Conservation (phyloP, 2,888 invertebrate species). For the Syritta pipiens region DNA sequence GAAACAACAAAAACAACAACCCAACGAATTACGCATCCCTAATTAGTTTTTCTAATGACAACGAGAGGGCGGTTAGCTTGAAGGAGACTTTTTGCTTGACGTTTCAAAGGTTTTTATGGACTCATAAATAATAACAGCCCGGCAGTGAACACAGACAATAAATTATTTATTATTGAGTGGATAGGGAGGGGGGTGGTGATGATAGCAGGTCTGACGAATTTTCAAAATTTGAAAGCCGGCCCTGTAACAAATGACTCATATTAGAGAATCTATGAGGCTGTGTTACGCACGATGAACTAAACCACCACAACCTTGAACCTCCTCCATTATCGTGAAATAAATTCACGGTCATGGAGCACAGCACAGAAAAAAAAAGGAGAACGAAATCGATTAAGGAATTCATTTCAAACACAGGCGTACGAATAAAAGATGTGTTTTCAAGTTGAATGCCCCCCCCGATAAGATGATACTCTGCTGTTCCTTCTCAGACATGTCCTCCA, state of each 20-base stretch:
- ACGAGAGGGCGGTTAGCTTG: background rate
- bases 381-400: background rate
- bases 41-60: slow-evolving; percentile 44
- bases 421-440: background rate
- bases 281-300: too few species aligned
- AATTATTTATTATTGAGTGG: slow-evolving; percentile 37
- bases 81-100: slow-evolving; percentile 11
- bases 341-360: slow-evolving; percentile 2
- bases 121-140: slow-evolving; percentile 34
- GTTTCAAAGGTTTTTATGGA: slow-evolving; percentile 22
- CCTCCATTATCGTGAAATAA: background rate
- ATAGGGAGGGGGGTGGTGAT: background rate
- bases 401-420: background rate
- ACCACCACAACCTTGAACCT: too few species aligned
- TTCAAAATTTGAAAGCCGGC: background rate
- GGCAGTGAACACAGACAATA: slow-evolving; percentile 11
- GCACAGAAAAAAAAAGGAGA: background rate
- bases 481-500: too few species aligned
- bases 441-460: background rate
- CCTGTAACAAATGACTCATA: background rate
- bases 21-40: slow-evolving; percentile 31
- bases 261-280: background rate
- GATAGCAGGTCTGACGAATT: background rate
- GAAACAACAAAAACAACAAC: too few species aligned
- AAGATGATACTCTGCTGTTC: too few species aligned